Evolutionary conservation across 1,140 invertebrate genomes (phyloP).

Genomic region (Ylistrum balloti): DNA sequence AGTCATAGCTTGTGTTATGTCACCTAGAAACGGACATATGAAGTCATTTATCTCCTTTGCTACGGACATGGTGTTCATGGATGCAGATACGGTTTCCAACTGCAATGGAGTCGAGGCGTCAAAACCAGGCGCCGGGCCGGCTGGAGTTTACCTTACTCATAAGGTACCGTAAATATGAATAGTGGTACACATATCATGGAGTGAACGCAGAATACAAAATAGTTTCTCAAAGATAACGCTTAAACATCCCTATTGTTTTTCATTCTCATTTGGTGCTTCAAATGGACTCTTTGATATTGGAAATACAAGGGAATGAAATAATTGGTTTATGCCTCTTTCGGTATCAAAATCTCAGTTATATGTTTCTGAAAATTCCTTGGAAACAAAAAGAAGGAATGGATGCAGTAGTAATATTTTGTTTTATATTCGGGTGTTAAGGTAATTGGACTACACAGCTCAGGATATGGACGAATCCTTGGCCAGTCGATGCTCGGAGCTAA

Average conservation of each 20-base stretch:
- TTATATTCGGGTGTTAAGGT: constrained; percentile 19
- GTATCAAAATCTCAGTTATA: too few species aligned
- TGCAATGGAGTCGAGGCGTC: constrained; percentile 27
- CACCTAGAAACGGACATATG: constrained; percentile 38
- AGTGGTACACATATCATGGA: too few species aligned
- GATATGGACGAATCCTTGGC: constrained; percentile 42
- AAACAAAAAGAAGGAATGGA: too few species aligned
- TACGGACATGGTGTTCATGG: not conserved
- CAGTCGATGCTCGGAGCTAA: constrained; percentile 29
- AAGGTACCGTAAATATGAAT: not conserved
- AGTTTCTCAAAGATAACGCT: too few species aligned
- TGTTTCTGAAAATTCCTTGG: too few species aligned
- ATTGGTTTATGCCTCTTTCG: too few species aligned
- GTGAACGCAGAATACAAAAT: too few species aligned
- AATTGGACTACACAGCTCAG: constrained; percentile 41
- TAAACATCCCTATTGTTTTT: too few species aligned
- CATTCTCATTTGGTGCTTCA: too few species aligned
- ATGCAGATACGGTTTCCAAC: not conserved
- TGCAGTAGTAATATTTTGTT: too few species aligned
- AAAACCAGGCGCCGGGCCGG: constrained; percentile 29
- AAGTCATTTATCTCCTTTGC: constrained; percentile 23
- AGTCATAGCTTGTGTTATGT: not conserved
- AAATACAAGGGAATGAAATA: too few species aligned
- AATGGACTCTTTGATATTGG: too few species aligned
- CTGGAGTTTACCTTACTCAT: constrained; percentile 37